Percentiles rank a stretch among this genome's conserved stretches.
Evolutionary conservation across 2,113 vertebrate species (phyloP).

Genomic region (Grantiella picta): DNA sequence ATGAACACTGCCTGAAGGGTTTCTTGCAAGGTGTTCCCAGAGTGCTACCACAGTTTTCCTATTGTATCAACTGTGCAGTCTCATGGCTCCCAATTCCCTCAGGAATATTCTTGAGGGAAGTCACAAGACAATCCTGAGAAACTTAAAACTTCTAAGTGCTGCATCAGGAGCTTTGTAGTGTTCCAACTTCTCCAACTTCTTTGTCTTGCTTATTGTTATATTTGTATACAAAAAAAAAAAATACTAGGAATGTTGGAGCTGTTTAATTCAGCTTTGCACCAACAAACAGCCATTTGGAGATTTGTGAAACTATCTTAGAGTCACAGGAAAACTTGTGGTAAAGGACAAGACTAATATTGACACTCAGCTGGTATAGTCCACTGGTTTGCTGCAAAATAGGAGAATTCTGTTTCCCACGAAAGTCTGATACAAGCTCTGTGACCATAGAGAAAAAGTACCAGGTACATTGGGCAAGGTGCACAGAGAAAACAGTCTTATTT

Average conservation of each 20-base stretch:
- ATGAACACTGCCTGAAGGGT: background rate
- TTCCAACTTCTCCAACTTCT: background rate
- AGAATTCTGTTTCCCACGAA: background rate
- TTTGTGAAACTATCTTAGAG: background rate
- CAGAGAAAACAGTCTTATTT: background rate
- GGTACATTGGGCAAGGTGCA: background rate
- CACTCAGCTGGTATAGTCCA: background rate
- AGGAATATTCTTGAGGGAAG: background rate
- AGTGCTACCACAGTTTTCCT: background rate
- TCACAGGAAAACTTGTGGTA: background rate
- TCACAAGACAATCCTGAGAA: background rate
- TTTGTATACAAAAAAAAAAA: background rate
- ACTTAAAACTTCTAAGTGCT: background rate
- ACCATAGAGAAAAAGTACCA: background rate
- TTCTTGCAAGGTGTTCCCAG: background rate
- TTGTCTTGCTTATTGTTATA: background rate
- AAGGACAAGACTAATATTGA: background rate
- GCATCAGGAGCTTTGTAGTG: background rate
- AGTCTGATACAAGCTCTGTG: background rate
- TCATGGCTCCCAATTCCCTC: background rate
- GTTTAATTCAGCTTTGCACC: background rate
- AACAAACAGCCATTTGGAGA: fast-evolving
- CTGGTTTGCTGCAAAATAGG: background rate
- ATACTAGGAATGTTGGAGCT: background rate
- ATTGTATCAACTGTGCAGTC: background rate